These are phyloP conservation scores for Aphidoletes aphidimyza DNA, from an alignment of 2,888 invertebrate species.

Conservation along the genomic window DNA sequence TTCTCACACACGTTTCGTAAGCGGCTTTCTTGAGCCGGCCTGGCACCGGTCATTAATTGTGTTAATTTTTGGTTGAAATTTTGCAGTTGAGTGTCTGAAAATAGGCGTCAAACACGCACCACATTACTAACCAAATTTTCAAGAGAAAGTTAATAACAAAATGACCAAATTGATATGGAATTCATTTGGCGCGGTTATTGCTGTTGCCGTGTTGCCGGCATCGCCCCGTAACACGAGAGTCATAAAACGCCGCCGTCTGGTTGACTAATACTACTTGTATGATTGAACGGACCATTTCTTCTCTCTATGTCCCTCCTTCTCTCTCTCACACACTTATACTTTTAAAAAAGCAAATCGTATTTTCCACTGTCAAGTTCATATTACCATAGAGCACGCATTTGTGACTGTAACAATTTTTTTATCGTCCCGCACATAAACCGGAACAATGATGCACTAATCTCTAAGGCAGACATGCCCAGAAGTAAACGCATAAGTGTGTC, in stretches of 20 bases:
- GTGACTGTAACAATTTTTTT: background rate
- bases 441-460: conserved; percentile 11
- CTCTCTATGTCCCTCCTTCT: no score
- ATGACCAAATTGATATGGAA: conserved; percentile 7
- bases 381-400: background rate
- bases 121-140: background rate
- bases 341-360: background rate
- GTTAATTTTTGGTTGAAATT: background rate
- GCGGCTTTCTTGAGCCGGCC: background rate
- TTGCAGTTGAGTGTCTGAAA: background rate
- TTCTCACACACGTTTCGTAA: no score
- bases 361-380: conserved; percentile 32
- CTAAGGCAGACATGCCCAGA: background rate
- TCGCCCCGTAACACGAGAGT: background rate
- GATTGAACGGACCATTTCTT: no score
- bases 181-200: no score
- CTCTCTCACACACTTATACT: no score
- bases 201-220: background rate
- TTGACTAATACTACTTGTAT: background rate
- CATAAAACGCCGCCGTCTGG: background rate
- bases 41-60: background rate
- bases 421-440: conserved; percentile 25
- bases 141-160: background rate
- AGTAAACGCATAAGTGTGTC: background rate
- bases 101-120: conserved; percentile 37